These are phyloP conservation scores for Morpho deidamia DNA, from an alignment of 2,888 invertebrate genomes.

Conservation along the genomic window DNA sequence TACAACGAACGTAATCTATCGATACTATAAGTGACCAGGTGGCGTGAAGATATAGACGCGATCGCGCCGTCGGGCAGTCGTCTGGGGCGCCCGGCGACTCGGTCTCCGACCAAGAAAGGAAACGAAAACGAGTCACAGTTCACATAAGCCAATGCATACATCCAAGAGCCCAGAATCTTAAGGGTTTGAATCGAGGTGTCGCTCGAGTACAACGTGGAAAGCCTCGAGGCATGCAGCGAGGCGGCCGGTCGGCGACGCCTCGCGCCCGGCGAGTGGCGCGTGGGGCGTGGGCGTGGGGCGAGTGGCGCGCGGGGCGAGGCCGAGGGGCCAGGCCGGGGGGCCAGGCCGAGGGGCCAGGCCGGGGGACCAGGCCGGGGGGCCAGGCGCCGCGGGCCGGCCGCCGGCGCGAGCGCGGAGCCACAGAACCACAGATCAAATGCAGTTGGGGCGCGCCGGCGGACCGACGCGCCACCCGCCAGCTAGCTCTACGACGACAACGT, in stretches of 20 bases:
- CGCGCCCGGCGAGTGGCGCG: conserved; percentile 25
- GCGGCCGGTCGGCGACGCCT: conserved; percentile 54
- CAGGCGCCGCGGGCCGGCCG: conserved; percentile 39
- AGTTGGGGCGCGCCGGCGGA: conserved; percentile 67
- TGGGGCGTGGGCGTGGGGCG: conserved; percentile 28
- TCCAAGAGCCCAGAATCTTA: conserved; percentile 79
- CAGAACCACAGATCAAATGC: conserved; percentile 79
- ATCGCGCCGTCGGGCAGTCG: conserved; percentile 58
- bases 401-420: conserved; percentile 51
- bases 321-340: conserved; percentile 27
- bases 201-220: conserved; percentile 72
- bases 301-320: conserved; percentile 6
- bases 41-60: conserved; percentile 69
- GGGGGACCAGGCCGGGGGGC: conserved; percentile 39
- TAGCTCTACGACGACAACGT: conserved; percentile 74
- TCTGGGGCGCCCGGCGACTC: conserved; percentile 54
- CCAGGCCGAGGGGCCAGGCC: conserved; percentile 26
- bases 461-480: conserved; percentile 63
- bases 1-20: conserved; percentile 4
- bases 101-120: conserved; percentile 73
- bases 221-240: conserved; percentile 74
- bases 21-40: conserved; percentile 9
- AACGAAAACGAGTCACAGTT: conserved; percentile 79
- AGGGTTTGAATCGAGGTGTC: conserved; percentile 76
- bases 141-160: conserved; percentile 79